These are phyloP conservation scores for Cosmia trapezina DNA, from an alignment of 2,888 invertebrate species.

Conservation along the genomic window DNA sequence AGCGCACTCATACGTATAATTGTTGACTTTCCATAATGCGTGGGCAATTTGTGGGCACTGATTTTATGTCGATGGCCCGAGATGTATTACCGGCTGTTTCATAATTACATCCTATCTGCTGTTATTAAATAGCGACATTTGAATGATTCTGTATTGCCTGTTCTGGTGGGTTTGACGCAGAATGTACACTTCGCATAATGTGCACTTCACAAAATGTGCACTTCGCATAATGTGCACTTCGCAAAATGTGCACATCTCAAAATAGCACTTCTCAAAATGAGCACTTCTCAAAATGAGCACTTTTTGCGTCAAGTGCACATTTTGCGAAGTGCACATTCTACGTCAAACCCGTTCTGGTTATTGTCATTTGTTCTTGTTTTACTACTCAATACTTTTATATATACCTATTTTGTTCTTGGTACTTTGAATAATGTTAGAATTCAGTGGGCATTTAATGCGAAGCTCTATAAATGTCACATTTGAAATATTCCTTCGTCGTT, in stretches of 20 bases:
- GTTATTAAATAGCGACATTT: conserved; percentile 52
- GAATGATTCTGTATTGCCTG: conserved; percentile 44
- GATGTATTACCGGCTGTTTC: conserved; percentile 47
- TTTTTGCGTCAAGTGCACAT: too few species aligned
- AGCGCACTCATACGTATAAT: conserved; percentile 83
- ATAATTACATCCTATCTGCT: conserved; percentile 47
- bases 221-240: too few species aligned
- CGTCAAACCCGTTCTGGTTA: conserved; percentile 30
- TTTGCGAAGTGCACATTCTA: too few species aligned
- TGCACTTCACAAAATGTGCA: too few species aligned
- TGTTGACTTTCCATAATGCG: conserved; percentile 79
- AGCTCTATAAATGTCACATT: conserved; percentile 31
- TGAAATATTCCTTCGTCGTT: conserved; percentile 18
- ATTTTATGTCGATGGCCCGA: conserved; percentile 60
- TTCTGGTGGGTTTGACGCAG: too few species aligned
- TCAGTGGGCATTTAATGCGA: background rate
- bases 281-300: too few species aligned
- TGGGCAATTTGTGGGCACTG: conserved; percentile 60
- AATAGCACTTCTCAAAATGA: too few species aligned
- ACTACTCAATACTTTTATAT: conserved; percentile 16
- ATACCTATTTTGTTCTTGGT: background rate
- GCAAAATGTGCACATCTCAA: too few species aligned
- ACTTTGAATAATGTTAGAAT: conserved; percentile 14
- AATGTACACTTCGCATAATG: too few species aligned
- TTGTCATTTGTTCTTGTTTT: conserved; percentile 34